These are phyloP conservation scores for Leptinotarsa defecta DNA, from an alignment of 1,140 invertebrate genomes.

Conservation along the genomic window DNA sequence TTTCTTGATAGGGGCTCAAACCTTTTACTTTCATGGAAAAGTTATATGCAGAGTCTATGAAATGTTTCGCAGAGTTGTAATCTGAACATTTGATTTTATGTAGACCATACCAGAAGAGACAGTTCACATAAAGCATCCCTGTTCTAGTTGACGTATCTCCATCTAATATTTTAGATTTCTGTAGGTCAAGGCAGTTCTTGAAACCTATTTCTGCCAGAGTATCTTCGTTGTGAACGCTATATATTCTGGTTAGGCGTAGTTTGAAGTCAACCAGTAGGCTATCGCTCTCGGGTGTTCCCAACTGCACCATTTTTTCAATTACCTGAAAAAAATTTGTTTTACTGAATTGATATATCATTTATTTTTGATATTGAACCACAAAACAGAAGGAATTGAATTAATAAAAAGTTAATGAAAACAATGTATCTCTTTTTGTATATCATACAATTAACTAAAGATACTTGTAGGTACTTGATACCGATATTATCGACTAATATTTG, in stretches of 20 bases:
- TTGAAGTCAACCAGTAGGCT: conserved; percentile 53
- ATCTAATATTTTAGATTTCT: conserved; percentile 49
- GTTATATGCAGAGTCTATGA: conserved; percentile 49
- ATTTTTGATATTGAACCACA: no score
- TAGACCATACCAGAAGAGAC: conserved; percentile 54
- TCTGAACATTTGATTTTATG: conserved; percentile 50
- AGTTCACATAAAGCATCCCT: conserved; percentile 52
- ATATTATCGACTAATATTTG: no score
- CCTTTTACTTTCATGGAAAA: conserved; percentile 52
- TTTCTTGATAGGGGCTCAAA: conserved; percentile 51
- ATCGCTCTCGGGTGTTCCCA: conserved; percentile 42
- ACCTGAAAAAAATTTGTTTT: neutral
- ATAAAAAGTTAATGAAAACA: no score
- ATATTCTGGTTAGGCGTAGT: conserved; percentile 51
- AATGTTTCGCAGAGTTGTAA: conserved; percentile 45
- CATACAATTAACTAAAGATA: no score
- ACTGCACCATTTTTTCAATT: conserved; percentile 39
- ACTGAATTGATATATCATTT: no score
- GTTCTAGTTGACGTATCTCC: conserved; percentile 50
- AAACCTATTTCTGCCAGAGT: conserved; percentile 52
- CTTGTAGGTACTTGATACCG: no score
- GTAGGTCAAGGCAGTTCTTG: conserved; percentile 49
- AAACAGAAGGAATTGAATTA: no score
- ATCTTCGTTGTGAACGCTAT: conserved; percentile 47
- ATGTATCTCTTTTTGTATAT: no score